Conservation (phyloP, 2,888 invertebrate species). For the Drosophila subsilvestris region DNA sequence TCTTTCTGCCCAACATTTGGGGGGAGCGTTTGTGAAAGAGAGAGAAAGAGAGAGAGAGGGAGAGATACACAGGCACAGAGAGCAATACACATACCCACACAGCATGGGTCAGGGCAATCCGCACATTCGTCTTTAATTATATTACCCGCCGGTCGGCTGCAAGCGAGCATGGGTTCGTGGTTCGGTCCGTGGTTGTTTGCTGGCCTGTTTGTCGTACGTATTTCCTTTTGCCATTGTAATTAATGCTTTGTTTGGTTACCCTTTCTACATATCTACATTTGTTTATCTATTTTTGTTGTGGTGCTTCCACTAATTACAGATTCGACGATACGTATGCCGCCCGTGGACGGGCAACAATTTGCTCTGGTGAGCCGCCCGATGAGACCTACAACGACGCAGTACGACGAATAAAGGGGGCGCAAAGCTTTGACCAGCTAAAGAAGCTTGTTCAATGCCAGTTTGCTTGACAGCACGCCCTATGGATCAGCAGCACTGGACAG, state of each 20-base stretch:
- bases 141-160: background rate
- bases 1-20: too few species aligned
- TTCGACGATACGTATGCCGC: constrained; percentile 68
- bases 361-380: constrained; percentile 66
- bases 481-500: constrained; percentile 5
- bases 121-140: background rate
- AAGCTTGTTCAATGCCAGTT: constrained; percentile 67
- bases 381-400: constrained; percentile 76
- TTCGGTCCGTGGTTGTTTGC: constrained; percentile 11
- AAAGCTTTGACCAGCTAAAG: constrained; percentile 69
- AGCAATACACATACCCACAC: too few species aligned
- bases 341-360: constrained; percentile 73
- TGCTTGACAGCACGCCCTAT: constrained; percentile 26
- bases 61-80: too few species aligned
- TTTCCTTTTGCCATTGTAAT: constrained; percentile 63
- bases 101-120: background rate
- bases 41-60: background rate
- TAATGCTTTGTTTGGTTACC: constrained; percentile 61
- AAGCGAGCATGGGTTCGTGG: background rate
- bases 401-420: constrained; percentile 73
- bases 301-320: constrained; percentile 71
- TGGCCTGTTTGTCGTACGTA: constrained; percentile 39
- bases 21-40: background rate
- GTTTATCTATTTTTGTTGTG: constrained; percentile 18
- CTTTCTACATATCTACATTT: constrained; percentile 14